These are phyloP conservation scores for Cosmopolites sordidus DNA, from an alignment of 2,888 invertebrate genomes.

Conservation along the genomic window DNA sequence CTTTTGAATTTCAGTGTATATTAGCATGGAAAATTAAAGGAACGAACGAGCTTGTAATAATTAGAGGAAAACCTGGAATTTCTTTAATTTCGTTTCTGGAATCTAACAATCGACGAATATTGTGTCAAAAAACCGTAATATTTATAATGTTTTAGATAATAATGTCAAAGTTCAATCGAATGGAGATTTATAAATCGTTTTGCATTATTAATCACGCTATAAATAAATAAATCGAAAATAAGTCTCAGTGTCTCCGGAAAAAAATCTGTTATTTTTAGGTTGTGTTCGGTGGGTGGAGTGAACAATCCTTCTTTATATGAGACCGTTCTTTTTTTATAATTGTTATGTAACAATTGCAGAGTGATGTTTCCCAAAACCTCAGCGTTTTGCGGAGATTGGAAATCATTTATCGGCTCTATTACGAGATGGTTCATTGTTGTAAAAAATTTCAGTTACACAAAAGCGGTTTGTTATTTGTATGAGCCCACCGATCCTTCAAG, in stretches of 20 bases:
- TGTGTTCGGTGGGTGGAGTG: neutral
- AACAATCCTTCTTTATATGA: too few species aligned
- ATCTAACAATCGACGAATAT: too few species aligned
- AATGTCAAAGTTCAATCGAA: neutral
- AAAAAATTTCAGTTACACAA: slow-evolving; percentile 48
- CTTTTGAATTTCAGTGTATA: too few species aligned
- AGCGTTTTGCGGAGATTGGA: too few species aligned
- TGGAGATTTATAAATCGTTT: neutral
- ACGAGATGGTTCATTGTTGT: neutral
- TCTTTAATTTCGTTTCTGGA: too few species aligned
- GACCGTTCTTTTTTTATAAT: too few species aligned
- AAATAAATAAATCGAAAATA: neutral
- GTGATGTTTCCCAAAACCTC: too few species aligned
- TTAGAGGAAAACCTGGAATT: too few species aligned
- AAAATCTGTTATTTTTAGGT: neutral
- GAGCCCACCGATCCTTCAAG: slow-evolving; percentile 69
- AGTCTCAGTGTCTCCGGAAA: neutral
- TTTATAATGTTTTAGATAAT: neutral
- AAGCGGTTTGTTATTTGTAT: slow-evolving; percentile 56
- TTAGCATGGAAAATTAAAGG: too few species aligned
- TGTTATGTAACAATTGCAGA: too few species aligned
- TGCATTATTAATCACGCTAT: neutral
- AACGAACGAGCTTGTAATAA: too few species aligned
- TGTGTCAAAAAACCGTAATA: too few species aligned
- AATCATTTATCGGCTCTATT: neutral